These are phyloP conservation scores for Bombus consobrinus DNA, from an alignment of 1,140 invertebrate genomes.

Conservation along the genomic window DNA sequence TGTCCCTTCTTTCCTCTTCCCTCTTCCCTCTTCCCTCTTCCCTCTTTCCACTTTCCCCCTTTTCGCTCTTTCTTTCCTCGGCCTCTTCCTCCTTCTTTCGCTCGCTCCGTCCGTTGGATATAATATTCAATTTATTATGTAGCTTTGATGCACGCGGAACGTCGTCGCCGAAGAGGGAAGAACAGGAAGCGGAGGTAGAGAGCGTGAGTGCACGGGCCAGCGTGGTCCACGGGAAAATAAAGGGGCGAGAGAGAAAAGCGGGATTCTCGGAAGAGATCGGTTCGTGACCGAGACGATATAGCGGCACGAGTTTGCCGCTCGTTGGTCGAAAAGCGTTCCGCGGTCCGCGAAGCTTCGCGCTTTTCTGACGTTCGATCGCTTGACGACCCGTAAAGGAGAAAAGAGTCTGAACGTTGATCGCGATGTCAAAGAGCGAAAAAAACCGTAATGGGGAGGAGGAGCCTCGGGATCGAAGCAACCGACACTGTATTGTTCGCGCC, in stretches of 20 bases:
- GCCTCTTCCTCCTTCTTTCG: background rate
- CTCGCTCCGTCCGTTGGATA: slow-evolving; percentile 48
- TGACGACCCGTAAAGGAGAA: slow-evolving; percentile 13
- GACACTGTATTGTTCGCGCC: slow-evolving; percentile 15
- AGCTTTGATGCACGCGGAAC: slow-evolving; percentile 63
- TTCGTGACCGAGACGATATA: background rate
- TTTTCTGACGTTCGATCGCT: background rate
- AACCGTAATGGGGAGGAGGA: background rate
- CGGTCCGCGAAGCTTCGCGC: slow-evolving; percentile 31
- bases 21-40: background rate
- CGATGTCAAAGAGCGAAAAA: slow-evolving; percentile 44
- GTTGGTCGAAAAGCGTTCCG: slow-evolving; percentile 16
- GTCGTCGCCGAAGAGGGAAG: background rate
- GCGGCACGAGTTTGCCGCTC: background rate
- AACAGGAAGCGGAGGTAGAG: background rate
- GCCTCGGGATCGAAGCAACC: slow-evolving; percentile 7
- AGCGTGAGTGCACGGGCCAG: background rate
- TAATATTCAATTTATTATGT: slow-evolving; percentile 76
- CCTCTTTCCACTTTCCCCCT: background rate
- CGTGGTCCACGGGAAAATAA: too few species aligned
- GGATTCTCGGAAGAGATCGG: background rate
- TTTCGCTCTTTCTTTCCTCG: background rate
- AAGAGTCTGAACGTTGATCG: slow-evolving; percentile 42
- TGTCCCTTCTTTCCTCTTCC: slow-evolving; percentile 36
- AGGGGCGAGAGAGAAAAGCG: background rate